Conservation (phyloP, 2,888 invertebrate species). For the Clepsis dumicolana region DNA sequence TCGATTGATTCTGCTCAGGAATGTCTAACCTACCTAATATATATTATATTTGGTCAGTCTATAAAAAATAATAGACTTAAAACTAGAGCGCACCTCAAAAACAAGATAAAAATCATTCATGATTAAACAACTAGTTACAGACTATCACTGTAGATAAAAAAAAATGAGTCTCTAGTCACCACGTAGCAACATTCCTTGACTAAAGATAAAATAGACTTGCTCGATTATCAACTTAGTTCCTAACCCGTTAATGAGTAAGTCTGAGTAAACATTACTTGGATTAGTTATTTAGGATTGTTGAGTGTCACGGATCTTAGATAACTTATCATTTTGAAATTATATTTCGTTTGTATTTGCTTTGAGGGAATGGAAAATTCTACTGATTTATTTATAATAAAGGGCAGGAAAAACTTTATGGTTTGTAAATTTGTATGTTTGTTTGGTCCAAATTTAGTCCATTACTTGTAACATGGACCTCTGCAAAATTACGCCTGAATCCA, state of each 20-base stretch:
- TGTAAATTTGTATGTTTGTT: no score
- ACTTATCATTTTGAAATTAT: slow-evolving; percentile 9
- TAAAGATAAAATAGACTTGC: not conserved
- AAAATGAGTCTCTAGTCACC: not conserved
- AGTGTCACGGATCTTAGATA: slow-evolving; percentile 23
- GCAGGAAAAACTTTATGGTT: no score
- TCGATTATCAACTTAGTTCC: slow-evolving; percentile 20
- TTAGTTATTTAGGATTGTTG: not conserved
- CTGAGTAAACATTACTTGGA: not conserved
- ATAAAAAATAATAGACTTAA: no score
- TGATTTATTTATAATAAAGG: not conserved
- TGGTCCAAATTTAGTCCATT: no score
- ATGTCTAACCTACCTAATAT: no score
- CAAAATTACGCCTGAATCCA: no score
- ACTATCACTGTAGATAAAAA: no score
- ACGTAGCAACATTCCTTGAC: not conserved
- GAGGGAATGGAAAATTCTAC: slow-evolving; percentile 16
- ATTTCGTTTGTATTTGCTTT: not conserved
- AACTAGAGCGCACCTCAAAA: not conserved
- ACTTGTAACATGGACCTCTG: no score
- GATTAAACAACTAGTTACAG: not conserved
- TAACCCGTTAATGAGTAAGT: not conserved
- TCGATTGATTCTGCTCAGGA: no score
- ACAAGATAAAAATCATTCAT: not conserved
- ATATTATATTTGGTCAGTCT: no score